Evolutionary conservation across 2,113 vertebrate species (phyloP).

Genomic region (Anarhynchus alexandrinus): DNA sequence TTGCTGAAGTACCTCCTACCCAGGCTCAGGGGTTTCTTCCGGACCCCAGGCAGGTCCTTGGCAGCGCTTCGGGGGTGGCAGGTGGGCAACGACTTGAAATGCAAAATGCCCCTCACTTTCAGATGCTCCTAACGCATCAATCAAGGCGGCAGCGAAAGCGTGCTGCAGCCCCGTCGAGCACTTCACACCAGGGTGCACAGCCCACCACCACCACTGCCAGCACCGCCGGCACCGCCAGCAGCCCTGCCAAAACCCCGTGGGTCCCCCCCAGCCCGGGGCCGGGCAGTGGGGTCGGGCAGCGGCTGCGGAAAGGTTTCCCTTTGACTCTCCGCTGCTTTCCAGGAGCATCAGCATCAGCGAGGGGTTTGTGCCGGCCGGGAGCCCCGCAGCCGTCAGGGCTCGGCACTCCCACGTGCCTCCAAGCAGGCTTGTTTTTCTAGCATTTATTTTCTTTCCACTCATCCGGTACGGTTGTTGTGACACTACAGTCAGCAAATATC

Average conservation of each 20-base stretch:
- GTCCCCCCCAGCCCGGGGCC: not conserved
- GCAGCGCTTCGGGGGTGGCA: not conserved
- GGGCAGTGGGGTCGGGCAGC: rapidly evolving
- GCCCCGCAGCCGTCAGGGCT: not conserved
- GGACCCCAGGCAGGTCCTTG: not conserved
- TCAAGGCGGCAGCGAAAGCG: not conserved
- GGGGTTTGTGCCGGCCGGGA: not conserved
- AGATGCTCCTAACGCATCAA: not conserved
- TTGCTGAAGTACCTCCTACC: not conserved
- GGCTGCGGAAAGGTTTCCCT: not conserved
- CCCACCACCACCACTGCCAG: not conserved
- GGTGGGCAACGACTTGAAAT: not conserved
- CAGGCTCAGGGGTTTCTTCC: not conserved
- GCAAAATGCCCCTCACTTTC: not conserved
- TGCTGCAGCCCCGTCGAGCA: not conserved
- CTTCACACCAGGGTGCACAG: not conserved
- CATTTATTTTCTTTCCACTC: constrained; percentile 8
- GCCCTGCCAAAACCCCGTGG: not conserved
- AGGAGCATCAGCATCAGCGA: not conserved
- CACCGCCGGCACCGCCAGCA: not conserved
- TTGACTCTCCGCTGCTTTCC: not conserved
- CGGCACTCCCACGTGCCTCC: not conserved
- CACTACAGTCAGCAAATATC: constrained; percentile 34
- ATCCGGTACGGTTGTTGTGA: constrained; percentile 49
- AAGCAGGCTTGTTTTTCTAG: constrained; percentile 1